Evolutionary conservation across 2,113 vertebrate species (phyloP).

Genomic region (Microcebus murinus): DNA sequence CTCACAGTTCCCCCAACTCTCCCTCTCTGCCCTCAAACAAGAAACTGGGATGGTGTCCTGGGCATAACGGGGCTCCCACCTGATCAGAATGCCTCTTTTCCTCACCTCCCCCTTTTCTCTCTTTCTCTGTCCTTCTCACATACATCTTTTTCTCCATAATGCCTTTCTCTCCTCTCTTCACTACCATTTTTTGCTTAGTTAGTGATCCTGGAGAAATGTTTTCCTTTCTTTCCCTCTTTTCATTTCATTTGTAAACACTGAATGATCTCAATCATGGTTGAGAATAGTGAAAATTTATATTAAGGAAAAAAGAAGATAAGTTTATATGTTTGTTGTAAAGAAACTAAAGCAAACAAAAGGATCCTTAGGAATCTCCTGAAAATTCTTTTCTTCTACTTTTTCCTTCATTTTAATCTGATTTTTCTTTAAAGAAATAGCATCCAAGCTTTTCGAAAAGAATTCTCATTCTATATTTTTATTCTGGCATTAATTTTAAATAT

Average conservation of each 20-base stretch:
- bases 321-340: neutral
- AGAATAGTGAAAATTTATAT: neutral
- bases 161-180: neutral
- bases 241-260: neutral
- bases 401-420: neutral
- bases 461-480: constrained; percentile 8
- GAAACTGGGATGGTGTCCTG: neutral
- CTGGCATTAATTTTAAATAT: neutral
- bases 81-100: neutral
- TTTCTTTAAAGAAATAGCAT: neutral
- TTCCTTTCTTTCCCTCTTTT: neutral
- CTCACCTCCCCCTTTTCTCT: neutral
- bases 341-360: neutral
- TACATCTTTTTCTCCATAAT: neutral
- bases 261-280: neutral
- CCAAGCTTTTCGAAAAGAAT: neutral
- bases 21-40: neutral
- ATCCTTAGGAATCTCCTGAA: neutral
- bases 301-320: neutral
- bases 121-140: neutral
- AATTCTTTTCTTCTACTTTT: neutral
- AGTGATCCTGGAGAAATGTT: neutral
- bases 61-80: neutral
- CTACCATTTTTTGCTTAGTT: neutral
- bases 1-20: too few relatives aligned